A percentile compares a stretch with the other conserved stretches of the same genome.
Conservation (phyloP, 2,888 invertebrate species). For the Spodoptera exigua region DNA sequence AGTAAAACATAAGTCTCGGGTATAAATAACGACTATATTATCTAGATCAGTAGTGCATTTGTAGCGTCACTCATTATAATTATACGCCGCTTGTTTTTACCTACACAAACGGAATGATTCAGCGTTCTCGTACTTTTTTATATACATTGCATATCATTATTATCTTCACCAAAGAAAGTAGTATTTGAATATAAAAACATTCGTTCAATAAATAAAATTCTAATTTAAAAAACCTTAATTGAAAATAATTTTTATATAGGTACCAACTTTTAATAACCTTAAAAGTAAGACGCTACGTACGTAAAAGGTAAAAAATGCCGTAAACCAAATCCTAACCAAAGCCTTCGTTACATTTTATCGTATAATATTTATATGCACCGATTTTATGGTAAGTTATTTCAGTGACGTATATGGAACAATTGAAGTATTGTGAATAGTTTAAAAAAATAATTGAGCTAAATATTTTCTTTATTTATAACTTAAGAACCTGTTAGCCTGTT, state of each 20-base stretch:
- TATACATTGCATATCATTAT: no score
- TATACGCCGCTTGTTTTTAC: no score
- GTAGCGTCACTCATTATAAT: no score
- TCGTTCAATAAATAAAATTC: neutral
- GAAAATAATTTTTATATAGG: neutral
- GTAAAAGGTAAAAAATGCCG: constrained; percentile 1
- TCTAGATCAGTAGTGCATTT: constrained; percentile 4
- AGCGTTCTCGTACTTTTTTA: no score
- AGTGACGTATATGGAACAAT: neutral
- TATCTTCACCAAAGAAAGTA: no score
- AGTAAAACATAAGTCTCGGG: constrained; percentile 33
- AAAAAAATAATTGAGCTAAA: neutral
- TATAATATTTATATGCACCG: neutral
- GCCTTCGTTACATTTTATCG: neutral
- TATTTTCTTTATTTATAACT: no score
- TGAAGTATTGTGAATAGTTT: neutral
- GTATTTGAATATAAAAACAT: neutral
- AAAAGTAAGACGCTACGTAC: neutral
- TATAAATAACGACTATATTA: constrained; percentile 28
- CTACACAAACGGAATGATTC: no score
- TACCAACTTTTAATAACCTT: neutral
- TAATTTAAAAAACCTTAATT: constrained; percentile 3
- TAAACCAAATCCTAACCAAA: neutral
- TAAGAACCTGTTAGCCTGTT: no score
- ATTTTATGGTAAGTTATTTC: neutral